These are phyloP conservation scores for Bombycilla garrulus DNA, from an alignment of 2,113 vertebrate species.

Conservation along the genomic window DNA sequence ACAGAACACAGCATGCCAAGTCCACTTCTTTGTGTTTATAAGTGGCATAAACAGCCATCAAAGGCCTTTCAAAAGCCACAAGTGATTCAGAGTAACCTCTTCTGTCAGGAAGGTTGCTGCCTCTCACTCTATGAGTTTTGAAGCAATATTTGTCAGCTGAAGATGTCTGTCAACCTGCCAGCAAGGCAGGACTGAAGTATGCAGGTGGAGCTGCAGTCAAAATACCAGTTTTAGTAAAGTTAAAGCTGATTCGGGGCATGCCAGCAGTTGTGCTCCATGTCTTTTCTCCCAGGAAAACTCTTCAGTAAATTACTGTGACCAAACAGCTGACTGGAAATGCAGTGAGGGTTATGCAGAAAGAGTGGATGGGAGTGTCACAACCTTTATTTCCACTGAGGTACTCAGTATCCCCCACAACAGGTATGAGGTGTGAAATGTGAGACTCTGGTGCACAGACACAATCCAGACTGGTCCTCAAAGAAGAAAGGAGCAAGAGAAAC, in stretches of 20 bases:
- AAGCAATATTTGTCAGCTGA: background rate
- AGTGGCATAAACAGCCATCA: background rate
- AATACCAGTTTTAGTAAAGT: background rate
- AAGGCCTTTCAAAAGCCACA: background rate
- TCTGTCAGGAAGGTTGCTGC: background rate
- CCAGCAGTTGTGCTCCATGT: background rate
- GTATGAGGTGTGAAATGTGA: background rate
- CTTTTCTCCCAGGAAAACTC: background rate
- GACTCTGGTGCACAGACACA: too few species aligned
- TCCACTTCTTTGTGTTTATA: background rate
- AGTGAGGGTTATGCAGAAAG: background rate
- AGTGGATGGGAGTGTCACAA: background rate
- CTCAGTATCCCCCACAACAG: fast-evolving
- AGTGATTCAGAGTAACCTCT: background rate
- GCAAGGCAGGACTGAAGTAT: background rate
- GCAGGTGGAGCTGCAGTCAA: background rate
- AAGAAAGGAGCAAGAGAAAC: background rate
- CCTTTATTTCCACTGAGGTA: background rate
- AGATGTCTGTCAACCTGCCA: background rate
- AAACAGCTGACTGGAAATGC: background rate
- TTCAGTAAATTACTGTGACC: too few species aligned
- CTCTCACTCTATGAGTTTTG: background rate
- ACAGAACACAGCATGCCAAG: background rate
- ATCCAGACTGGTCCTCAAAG: background rate
- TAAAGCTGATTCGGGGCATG: background rate